Evolutionary conservation across 53 echinoderm and acorn worm genomes (phyloP).

Genomic region (Pentamera pediparva): DNA sequence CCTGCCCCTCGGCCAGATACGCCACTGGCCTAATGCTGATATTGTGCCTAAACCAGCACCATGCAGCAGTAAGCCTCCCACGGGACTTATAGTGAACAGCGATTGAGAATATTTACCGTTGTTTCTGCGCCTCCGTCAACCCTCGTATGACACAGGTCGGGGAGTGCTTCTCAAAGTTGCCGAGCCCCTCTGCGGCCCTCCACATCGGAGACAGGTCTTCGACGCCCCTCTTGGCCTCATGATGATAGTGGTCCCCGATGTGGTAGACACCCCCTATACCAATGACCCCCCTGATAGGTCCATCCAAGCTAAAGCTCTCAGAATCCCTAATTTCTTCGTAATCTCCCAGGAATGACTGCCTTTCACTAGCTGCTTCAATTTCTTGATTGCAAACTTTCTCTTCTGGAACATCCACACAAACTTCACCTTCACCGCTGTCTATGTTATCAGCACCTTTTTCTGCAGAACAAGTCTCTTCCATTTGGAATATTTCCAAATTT

Average conservation of each 20-base stretch:
- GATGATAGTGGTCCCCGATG: conserved; percentile 67
- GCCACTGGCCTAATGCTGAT: no score
- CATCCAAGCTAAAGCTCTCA: background rate
- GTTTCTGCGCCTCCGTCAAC: conserved; percentile 5
- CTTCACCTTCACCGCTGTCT: background rate
- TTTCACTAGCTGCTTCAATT: background rate
- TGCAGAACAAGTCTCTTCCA: background rate
- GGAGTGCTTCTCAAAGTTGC: conserved; percentile 57
- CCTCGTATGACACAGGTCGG: conserved; percentile 29
- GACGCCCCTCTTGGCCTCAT: conserved; percentile 63
- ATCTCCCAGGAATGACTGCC: no score
- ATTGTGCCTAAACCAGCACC: no score
- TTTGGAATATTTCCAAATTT: background rate
- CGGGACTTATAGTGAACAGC: conserved; percentile 34
- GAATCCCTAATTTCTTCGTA: background rate
- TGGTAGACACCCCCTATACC: conserved; percentile 65
- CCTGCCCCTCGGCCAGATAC: no score
- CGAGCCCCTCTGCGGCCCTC: conserved; percentile 54
- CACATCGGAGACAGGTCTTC: conserved; percentile 70
- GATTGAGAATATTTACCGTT: conserved; percentile 3
- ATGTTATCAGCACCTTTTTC: background rate
- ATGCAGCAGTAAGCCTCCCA: no score
- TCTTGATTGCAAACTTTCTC: background rate
- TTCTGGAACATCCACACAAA: background rate
- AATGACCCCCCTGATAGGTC: conserved; percentile 48